Conservation (phyloP, 1,140 invertebrate genomes). For the Manduca sexta region DNA sequence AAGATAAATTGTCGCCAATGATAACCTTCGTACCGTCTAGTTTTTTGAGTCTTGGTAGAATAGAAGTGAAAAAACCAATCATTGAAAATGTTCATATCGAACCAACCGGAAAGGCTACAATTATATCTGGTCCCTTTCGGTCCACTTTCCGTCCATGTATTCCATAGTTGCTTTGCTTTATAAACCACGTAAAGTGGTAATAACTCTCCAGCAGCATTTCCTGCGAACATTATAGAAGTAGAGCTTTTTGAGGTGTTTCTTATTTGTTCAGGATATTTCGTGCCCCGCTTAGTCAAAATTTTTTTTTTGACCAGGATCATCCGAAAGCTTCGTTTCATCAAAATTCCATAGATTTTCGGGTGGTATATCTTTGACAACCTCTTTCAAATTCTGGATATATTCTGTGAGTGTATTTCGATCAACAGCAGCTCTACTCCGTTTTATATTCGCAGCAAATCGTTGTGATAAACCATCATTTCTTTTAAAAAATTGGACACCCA, state of each 20-base stretch:
- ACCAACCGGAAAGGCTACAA: constrained; percentile 40
- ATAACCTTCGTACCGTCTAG: constrained; percentile 10
- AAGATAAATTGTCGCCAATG: constrained; percentile 21
- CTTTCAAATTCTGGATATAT: too few relatives aligned
- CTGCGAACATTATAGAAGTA: constrained; percentile 48
- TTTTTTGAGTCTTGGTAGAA: constrained; percentile 8
- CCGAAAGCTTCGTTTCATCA: too few relatives aligned
- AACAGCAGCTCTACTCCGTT: too few relatives aligned
- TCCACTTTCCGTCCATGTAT: constrained; percentile 40
- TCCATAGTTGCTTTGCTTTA: constrained; percentile 45
- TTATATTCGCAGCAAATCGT: too few relatives aligned
- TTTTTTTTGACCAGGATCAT: too few relatives aligned
- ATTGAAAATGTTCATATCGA: constrained; percentile 40
- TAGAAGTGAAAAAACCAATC: constrained; percentile 13
- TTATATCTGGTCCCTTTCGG: constrained; percentile 37
- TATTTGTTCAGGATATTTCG: too few relatives aligned
- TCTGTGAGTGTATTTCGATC: too few relatives aligned
- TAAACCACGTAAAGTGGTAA: constrained; percentile 48
- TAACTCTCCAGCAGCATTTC: constrained; percentile 26
- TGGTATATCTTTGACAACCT: too few relatives aligned
- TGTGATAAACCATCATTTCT: too few relatives aligned
- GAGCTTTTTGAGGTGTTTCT: constrained; percentile 33
- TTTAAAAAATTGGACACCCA: too few relatives aligned
- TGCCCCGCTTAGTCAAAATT: too few relatives aligned
- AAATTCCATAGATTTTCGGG: too few relatives aligned